Conservation (phyloP, 2,888 invertebrate genomes). For the Eilema depressum region DNA sequence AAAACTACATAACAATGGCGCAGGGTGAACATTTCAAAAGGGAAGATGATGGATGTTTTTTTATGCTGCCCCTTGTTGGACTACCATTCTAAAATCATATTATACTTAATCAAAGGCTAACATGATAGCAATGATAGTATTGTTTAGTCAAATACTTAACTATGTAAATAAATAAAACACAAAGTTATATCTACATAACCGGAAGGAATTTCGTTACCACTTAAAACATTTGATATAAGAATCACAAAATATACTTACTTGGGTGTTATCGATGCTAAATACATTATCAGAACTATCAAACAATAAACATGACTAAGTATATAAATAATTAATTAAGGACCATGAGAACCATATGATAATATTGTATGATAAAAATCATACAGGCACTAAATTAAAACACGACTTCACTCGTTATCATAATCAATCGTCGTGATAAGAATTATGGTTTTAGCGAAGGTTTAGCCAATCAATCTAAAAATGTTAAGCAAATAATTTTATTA, state of each 20-base stretch:
- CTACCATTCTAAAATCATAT: too few relatives aligned
- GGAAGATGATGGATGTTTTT: too few relatives aligned
- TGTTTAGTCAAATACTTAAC: too few relatives aligned
- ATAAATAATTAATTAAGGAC: slow-evolving; percentile 2
- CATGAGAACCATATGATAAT: neutral
- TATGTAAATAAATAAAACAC: too few relatives aligned
- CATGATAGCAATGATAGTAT: too few relatives aligned
- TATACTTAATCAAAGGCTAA: too few relatives aligned
- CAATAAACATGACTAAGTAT: slow-evolving; percentile 1
- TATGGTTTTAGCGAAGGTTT: neutral
- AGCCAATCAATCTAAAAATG: neutral
- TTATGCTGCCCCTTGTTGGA: too few relatives aligned
- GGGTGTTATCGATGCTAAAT: neutral
- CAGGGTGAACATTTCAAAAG: too few relatives aligned
- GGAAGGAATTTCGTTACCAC: neutral
- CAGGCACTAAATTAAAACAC: neutral
- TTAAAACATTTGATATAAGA: neutral
- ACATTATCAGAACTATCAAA: neutral
- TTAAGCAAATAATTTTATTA: neutral
- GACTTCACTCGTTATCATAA: neutral
- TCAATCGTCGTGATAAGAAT: neutral
- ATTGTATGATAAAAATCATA: neutral
- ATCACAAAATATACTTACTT: neutral
- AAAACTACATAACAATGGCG: too few relatives aligned
- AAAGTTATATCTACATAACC: too few relatives aligned